Percentiles rank a stretch among this genome's conserved stretches.
These are phyloP conservation scores for Rhinoptilus africanus DNA, from an alignment of 2,113 vertebrate genomes.

Conservation along the genomic window DNA sequence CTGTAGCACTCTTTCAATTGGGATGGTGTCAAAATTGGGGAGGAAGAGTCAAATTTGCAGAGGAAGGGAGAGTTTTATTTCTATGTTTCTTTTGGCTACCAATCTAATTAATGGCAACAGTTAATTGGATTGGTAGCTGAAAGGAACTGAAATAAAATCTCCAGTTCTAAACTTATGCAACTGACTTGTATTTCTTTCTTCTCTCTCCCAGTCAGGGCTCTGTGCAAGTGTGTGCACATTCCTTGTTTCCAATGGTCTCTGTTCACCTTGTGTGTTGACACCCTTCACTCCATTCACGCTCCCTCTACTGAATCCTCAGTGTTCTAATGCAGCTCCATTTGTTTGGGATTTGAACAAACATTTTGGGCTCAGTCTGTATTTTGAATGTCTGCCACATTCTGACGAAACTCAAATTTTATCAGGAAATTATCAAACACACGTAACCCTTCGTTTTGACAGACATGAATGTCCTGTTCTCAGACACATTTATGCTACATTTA, in stretches of 20 bases:
- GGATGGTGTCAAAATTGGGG: background rate
- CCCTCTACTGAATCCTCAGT: background rate
- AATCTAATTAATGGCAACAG: constrained; percentile 37
- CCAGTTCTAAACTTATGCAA: background rate
- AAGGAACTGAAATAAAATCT: constrained; percentile 33
- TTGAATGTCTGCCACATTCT: background rate
- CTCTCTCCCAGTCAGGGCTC: background rate
- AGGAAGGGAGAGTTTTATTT: constrained; percentile 5
- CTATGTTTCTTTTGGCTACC: constrained; percentile 45
- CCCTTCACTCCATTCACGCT: background rate
- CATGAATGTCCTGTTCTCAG: background rate
- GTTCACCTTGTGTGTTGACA: background rate
- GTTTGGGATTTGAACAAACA: background rate
- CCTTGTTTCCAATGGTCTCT: background rate
- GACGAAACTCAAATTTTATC: background rate
- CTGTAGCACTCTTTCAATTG: background rate
- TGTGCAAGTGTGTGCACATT: background rate
- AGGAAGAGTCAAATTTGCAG: background rate
- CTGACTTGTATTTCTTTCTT: background rate
- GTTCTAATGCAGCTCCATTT: background rate
- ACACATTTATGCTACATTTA: background rate
- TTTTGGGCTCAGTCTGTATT: background rate
- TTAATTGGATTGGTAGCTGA: constrained; percentile 51
- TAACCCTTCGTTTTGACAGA: background rate
- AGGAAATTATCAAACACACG: background rate